A percentile compares a stretch with the other conserved stretches of the same genome.
Conservation (phyloP, 2,888 invertebrate genomes). For the Coremacera marginata region DNA sequence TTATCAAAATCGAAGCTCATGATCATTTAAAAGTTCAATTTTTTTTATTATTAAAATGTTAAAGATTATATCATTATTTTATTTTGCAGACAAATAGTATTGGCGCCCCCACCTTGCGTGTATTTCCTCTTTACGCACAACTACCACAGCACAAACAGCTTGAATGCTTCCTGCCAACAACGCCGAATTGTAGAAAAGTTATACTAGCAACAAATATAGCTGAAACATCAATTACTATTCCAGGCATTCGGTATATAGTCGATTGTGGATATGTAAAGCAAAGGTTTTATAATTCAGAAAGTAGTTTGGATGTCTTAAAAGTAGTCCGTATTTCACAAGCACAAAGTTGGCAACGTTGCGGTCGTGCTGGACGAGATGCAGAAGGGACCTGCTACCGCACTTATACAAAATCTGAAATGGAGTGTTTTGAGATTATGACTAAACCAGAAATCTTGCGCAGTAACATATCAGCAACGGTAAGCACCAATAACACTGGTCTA, state of each 20-base stretch:
- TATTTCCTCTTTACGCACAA: constrained; percentile 92
- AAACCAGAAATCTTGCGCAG: constrained; percentile 89
- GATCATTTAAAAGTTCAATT: too few species aligned
- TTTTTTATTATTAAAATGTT: too few species aligned
- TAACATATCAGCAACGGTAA: constrained; percentile 70
- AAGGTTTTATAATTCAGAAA: constrained; percentile 84
- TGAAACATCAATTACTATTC: constrained; percentile 97
- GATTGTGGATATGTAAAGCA: constrained; percentile 94
- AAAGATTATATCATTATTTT: too few species aligned
- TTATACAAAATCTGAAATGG: constrained; percentile 84
- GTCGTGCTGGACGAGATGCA: constrained; percentile 90
- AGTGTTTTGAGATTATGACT: constrained; percentile 77
- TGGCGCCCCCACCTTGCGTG: constrained; percentile 76
- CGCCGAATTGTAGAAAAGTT: constrained; percentile 85
- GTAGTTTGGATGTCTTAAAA: constrained; percentile 86
- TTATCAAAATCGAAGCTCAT: too few species aligned
- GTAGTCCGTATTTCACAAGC: constrained; percentile 89
- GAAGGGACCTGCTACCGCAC: constrained; percentile 89
- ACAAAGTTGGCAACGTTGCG: constrained; percentile 93
- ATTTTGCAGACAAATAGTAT: constrained; percentile 64
- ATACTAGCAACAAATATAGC: constrained; percentile 97
- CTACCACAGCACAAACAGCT: constrained; percentile 88
- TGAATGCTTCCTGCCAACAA: constrained; percentile 83
- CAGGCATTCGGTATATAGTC: constrained; percentile 89
- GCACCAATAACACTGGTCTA: background rate